These are phyloP conservation scores for Hormiphora californensis DNA, from an alignment of 37 sponge, comb jelly and placozoan species.

Conservation along the genomic window DNA sequence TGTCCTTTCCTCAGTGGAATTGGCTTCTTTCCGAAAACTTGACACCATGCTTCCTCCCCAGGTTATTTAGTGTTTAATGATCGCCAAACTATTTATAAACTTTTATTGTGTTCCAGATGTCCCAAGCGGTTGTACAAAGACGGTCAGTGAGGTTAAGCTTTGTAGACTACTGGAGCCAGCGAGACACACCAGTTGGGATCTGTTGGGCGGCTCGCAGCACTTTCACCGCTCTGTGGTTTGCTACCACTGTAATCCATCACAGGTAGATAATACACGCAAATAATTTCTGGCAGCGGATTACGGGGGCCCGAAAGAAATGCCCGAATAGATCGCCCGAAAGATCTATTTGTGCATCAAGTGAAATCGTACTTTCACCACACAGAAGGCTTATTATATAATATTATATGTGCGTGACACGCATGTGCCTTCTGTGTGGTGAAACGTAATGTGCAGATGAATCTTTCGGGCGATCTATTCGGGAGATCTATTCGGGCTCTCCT, in stretches of 20 bases:
- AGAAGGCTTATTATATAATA: too few species aligned
- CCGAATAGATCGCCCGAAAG: too few species aligned
- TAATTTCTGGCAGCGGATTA: too few species aligned
- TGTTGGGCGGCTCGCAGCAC: slow-evolving; percentile 48
- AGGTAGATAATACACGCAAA: neutral
- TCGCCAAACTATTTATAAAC: neutral
- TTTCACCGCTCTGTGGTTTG: slow-evolving; percentile 34
- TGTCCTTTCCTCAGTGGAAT: neutral
- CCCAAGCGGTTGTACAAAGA: neutral
- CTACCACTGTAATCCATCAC: slow-evolving; percentile 13
- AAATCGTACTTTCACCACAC: too few species aligned
- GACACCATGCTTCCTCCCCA: neutral
- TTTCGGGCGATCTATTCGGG: too few species aligned
- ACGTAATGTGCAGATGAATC: too few species aligned
- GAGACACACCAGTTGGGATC: neutral
- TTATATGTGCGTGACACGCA: too few species aligned
- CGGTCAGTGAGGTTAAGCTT: neutral
- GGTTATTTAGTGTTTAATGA: neutral
- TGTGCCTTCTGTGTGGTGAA: too few species aligned
- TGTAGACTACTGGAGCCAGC: neutral
- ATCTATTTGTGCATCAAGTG: too few species aligned
- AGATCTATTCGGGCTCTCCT: too few species aligned
- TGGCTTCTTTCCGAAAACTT: neutral
- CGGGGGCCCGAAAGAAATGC: too few species aligned
- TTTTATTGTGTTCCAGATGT: too few species aligned